Evolutionary conservation across 2,797 vertebrate genomes (phyloP), one percentile per base, ranked within the genome.

Genomic region (Eleutherodactylus coqui): DNA sequence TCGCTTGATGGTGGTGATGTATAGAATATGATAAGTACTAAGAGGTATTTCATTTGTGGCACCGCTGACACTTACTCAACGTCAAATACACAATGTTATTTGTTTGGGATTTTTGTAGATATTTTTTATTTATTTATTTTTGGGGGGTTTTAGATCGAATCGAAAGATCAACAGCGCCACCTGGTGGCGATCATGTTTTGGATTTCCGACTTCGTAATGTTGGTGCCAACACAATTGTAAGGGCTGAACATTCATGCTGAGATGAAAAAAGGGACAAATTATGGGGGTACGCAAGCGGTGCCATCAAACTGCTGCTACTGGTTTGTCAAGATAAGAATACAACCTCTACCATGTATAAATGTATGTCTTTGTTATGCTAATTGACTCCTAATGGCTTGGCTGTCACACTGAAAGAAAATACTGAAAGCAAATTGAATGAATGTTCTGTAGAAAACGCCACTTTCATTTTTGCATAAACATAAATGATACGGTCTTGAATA

Each of bases 101-200:
- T 90, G 88, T 90, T 87, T 87, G 89, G 77, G 64, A 79, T 87
- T 88, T 84, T 82, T 88, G 86, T 88, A 29, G 41, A 58, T 70
- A 49, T 70, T 67, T 82, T 53, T 34, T 78, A 14, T 78, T 45
- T 83, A 41, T 73, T 29, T 67, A 10, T 19, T 11, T 11, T 24
- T 27, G 69, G n/a, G 62, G 62, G 5, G 16, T 64, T 19, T 13
- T 0, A 14, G 10, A 76, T 43, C 89, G 88, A 73, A 90, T 90
- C 38, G 88, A 91, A 93, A 93, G 93, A 91, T 90, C 94, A 93
- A 92, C 92, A 95, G 94, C 92, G 90, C 85, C 94, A 93, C 93
- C 94, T 94, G 90, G 92, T 90, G 94, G 93, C 90, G 29, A 60
- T 2, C 1, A 7, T 16, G 14, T 49, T 16, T 62, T 62, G 76